Conservation (phyloP, 2,113 vertebrate genomes). For the Struthidea cinerea region DNA sequence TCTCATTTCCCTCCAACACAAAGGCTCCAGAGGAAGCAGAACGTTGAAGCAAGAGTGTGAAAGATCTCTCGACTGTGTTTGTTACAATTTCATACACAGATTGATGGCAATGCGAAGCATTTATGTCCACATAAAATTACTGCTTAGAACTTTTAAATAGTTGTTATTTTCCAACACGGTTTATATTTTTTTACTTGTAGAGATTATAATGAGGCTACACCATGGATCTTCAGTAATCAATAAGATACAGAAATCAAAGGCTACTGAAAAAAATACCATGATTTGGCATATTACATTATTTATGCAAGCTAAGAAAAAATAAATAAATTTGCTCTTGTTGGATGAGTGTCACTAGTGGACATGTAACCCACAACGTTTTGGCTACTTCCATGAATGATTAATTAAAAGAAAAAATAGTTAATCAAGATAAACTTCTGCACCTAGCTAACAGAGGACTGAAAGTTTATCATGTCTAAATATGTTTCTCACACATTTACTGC, state of each 20-base stretch:
- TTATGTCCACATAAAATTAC: neutral
- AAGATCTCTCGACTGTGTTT: neutral
- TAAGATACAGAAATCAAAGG: neutral
- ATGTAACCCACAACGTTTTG: neutral
- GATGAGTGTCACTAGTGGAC: neutral
- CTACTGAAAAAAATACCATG: neutral
- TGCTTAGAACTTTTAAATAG: neutral
- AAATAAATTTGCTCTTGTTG: neutral
- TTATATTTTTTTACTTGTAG: neutral
- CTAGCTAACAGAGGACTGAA: constrained; percentile 65
- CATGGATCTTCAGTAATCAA: neutral
- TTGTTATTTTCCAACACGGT: neutral
- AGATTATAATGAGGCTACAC: neutral
- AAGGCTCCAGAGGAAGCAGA: neutral
- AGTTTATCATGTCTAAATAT: constrained; percentile 89
- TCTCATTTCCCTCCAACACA: neutral
- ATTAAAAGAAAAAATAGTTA: constrained; percentile 75
- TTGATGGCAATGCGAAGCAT: neutral
- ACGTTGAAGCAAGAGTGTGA: neutral
- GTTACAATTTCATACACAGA: neutral
- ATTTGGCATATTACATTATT: neutral
- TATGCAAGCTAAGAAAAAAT: neutral
- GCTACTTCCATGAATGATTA: constrained; percentile 46
- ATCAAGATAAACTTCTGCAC: constrained; percentile 78
- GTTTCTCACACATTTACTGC: constrained; percentile 95